Evolutionary conservation across 2,113 vertebrate genomes (phyloP), one percentile per base, ranked within the genome.

Genomic region (Rhinogobius similis): DNA sequence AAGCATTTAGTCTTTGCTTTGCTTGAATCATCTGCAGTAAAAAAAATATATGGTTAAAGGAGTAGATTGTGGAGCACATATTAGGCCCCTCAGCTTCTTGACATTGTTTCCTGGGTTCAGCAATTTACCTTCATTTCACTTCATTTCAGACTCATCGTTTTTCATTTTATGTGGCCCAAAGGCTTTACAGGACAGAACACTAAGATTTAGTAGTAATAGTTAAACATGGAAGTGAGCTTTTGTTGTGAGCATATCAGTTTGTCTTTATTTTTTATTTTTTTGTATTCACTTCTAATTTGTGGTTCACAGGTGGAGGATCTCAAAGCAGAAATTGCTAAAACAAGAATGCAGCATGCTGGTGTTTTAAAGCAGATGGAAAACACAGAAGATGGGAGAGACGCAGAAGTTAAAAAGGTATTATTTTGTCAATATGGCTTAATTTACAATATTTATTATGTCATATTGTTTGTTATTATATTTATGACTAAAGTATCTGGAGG

Each of bases 261-360:
- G 24, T 58, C 26, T 27, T 56, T 10, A 41, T 12, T 41, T 41
- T 41, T 5, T 36, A 8, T 36, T 36, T 3, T 36, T 3, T 36
- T 36, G 32, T 23, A 14, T 11, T 6, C 14, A 16, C n/a, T 14
- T 12, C 53, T 56, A 18, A 29, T 29, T 32, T 58, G 2, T 44
- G 58, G 80, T 80, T 29, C 26, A 29, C 65, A 97, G 95, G 87
- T 93, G 68, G 86, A 87, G 67, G 91, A 93, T 67, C 86, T 93
- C 68, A 91, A 94, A 81, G 90, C 73, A 61, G 89, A 92, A 83
- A 75, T 93, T 1, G 85, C 90, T 68, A 85, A 89, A 38, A 29
- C 95, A 46, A 94, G 88, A 89, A 83, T 66, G 18, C 92, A 73
- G 84, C 92, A 87, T 75, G 74, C 90, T 87, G 86, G 48, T 29